These are phyloP conservation scores for Chondrosia reniformis DNA, from an alignment of 37 sponge, comb jelly and placozoan genomes.

Conservation along the genomic window DNA sequence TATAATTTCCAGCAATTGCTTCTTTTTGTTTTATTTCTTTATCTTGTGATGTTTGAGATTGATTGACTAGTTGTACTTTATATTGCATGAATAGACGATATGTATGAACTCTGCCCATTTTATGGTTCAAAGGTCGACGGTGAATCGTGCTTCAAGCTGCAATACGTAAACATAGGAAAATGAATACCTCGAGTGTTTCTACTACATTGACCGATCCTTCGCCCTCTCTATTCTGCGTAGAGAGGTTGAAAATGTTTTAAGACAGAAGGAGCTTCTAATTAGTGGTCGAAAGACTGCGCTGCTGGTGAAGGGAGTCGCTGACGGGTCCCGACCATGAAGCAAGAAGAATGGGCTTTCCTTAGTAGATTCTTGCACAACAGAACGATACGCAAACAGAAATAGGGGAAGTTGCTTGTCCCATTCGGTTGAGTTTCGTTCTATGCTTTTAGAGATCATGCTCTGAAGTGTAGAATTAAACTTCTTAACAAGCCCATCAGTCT, in stretches of 20 bases:
- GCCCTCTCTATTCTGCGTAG: not conserved
- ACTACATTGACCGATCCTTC: not conserved
- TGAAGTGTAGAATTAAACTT: constrained; percentile 37
- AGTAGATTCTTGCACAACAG: constrained; percentile 36
- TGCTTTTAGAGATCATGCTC: constrained; percentile 34
- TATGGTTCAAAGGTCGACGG: not conserved
- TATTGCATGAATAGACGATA: not conserved
- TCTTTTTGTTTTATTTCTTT: no score
- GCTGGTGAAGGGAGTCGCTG: not conserved
- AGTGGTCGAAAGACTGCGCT: not conserved
- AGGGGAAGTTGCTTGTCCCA: constrained; percentile 41
- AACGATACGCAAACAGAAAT: constrained; percentile 49
- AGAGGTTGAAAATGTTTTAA: not conserved
- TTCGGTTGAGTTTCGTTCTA: constrained; percentile 3
- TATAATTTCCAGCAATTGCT: no score
- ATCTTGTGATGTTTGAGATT: no score
- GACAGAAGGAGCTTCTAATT: not conserved
- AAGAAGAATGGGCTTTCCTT: not conserved
- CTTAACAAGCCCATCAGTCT: constrained; percentile 57
- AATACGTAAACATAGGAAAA: not conserved
- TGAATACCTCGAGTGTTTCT: not conserved
- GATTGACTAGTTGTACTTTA: no score
- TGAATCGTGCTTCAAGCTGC: not conserved
- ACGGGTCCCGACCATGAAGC: not conserved
- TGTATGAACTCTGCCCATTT: not conserved